Conservation (phyloP, 2,113 vertebrate genomes). For the Hippocampus barbouri region DNA sequence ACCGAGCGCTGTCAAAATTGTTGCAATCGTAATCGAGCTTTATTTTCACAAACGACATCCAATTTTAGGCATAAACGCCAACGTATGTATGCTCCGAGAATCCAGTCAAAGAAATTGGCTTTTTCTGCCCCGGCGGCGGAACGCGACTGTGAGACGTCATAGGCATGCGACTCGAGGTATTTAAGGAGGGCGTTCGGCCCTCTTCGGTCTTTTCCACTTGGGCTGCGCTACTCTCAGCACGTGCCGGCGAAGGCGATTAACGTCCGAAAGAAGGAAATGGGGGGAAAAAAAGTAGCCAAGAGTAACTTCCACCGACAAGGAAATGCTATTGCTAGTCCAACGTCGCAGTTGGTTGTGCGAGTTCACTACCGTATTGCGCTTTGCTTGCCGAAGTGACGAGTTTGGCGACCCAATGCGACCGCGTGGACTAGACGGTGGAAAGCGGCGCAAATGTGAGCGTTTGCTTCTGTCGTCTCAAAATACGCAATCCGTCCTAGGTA, state of each 20-base stretch:
- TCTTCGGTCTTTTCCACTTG: background rate
- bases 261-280: too few species aligned
- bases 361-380: background rate
- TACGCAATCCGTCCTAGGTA: background rate
- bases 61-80: too few species aligned
- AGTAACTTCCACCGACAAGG: background rate
- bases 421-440: background rate
- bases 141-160: background rate
- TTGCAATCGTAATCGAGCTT: too few species aligned
- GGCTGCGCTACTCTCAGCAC: fast-evolving
- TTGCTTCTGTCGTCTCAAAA: background rate
- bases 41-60: too few species aligned
- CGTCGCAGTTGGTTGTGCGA: background rate
- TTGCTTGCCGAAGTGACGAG: background rate
- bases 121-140: too few species aligned
- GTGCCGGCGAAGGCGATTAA: too few species aligned
- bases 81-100: too few species aligned
- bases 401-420: background rate
- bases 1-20: too few species aligned
- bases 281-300: too few species aligned
- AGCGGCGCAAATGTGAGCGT: background rate
- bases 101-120: too few species aligned
- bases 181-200: background rate
- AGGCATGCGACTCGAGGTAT: background rate
- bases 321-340: background rate